Percentiles rank a stretch among this genome's conserved stretches.
phyloP scores from a whole-genome alignment of 2,113 vertebrate species.

The Bubo scandiacus region DNA sequence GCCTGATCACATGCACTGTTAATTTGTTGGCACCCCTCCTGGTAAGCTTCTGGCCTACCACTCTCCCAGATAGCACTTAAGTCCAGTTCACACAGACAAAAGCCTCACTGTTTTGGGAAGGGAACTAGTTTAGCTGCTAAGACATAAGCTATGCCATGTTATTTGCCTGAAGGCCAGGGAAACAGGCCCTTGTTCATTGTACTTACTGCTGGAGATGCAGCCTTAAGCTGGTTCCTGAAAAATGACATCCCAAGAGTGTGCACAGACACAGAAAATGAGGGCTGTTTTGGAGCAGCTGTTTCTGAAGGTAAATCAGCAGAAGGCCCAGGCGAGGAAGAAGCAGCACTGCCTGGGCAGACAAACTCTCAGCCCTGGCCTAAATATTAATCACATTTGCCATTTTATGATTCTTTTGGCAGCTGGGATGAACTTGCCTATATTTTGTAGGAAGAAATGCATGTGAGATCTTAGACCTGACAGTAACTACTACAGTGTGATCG shows the following conservation, averaged over 20 bases:
- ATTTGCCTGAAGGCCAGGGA: neutral
- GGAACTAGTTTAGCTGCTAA: neutral
- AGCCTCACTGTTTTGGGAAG: neutral
- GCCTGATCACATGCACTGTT: neutral
- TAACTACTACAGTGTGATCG: neutral
- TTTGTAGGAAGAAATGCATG: neutral
- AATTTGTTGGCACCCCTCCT: neutral
- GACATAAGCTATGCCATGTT: neutral
- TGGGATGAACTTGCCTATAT: neutral
- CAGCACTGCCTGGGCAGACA: neutral
- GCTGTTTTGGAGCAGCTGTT: neutral
- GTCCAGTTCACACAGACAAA: neutral
- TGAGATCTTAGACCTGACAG: neutral
- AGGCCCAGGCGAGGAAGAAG: neutral
- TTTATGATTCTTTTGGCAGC: neutral
- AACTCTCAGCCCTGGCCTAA: neutral
- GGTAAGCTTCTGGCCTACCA: neutral
- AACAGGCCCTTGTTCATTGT: neutral
- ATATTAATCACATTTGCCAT: neutral
- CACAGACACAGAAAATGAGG: neutral
- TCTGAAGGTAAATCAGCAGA: neutral
- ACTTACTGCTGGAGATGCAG: neutral
- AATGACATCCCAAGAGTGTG: neutral
- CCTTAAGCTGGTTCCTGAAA: neutral
- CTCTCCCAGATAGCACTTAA: neutral